These are phyloP conservation scores for Odocoileus hemionus DNA, from an alignment of 2,113 vertebrate genomes.

Conservation along the genomic window DNA sequence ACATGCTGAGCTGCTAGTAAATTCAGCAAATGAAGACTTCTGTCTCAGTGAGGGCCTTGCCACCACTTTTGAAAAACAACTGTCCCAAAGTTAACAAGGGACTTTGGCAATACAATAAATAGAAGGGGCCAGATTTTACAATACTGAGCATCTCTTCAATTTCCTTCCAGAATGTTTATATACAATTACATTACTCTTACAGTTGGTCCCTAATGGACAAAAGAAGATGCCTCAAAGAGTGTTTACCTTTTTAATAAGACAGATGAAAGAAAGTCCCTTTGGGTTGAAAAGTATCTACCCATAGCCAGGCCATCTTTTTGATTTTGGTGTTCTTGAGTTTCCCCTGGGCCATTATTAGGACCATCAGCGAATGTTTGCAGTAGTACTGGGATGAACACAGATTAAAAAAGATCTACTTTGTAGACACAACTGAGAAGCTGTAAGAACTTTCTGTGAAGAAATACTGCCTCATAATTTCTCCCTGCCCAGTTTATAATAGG, in stretches of 20 bases:
- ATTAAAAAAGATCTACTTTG: background rate
- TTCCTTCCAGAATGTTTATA: background rate
- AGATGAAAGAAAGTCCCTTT: background rate
- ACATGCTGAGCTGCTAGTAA: background rate
- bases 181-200: background rate
- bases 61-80: background rate
- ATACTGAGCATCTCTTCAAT: background rate
- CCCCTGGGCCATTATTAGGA: background rate
- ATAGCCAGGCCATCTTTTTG: background rate
- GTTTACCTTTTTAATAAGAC: background rate
- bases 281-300: background rate
- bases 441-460: background rate
- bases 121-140: background rate
- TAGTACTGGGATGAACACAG: background rate
- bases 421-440: background rate
- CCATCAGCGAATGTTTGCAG: background rate
- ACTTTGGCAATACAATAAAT: background rate
- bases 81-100: background rate
- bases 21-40: constrained; percentile 14
- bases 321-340: background rate
- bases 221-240: background rate
- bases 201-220: background rate
- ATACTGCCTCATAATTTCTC: background rate
- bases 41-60: background rate
- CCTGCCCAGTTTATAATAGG: background rate